Conservation (phyloP, 2,113 vertebrate species). For the Sciurus niger region DNA sequence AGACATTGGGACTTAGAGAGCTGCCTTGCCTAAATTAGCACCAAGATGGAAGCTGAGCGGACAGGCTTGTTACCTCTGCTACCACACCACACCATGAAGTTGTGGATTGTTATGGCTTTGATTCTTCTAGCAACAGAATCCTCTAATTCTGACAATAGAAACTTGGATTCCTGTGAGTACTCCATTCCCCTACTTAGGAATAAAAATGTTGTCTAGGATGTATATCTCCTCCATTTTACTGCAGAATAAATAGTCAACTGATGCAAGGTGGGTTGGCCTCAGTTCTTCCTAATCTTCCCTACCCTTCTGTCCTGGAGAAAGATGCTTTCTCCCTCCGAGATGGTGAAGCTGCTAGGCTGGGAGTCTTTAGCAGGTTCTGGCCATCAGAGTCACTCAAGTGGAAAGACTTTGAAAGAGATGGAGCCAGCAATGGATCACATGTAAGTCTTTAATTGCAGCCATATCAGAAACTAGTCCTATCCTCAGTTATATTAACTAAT, state of each 20-base stretch:
- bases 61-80: neutral
- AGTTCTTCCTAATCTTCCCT: neutral
- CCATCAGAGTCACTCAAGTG: neutral
- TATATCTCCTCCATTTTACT: neutral
- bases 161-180: neutral
- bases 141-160: neutral
- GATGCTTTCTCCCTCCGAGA: neutral
- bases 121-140: neutral
- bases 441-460: neutral
- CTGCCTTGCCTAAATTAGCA: neutral
- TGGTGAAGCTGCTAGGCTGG: neutral
- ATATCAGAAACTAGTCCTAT: neutral
- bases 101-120: neutral
- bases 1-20: neutral
- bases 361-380: neutral
- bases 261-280: neutral
- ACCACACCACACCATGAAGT: neutral
- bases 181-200: neutral
- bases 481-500: conserved; percentile 5
- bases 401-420: conserved; percentile 10
- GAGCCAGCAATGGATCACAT: neutral
- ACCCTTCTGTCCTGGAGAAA: conserved; percentile 9
- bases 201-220: neutral
- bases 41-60: neutral
- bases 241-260: neutral